Conservation (phyloP, 1,140 invertebrate genomes). For the Dendroctonus valens region DNA sequence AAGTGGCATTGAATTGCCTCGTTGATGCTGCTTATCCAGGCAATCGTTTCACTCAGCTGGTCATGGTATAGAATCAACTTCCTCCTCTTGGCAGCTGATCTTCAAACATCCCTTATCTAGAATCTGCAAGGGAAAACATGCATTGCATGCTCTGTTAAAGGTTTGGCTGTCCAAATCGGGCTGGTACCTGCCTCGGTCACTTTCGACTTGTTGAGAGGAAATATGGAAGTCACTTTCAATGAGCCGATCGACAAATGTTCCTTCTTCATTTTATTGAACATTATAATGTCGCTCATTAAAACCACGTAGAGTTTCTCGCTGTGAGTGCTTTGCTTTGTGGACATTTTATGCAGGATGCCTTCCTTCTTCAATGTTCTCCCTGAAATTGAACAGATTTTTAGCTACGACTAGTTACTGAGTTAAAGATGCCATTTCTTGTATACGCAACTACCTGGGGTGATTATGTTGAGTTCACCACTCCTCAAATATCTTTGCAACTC, state of each 20-base stretch:
- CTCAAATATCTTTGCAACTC: constrained; percentile 64
- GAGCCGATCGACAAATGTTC: constrained; percentile 48
- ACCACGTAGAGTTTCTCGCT: constrained; percentile 54
- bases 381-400: constrained; percentile 42
- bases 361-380: constrained; percentile 69
- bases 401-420: too few relatives aligned
- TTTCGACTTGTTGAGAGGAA: constrained; percentile 63
- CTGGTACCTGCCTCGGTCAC: constrained; percentile 51
- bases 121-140: constrained; percentile 24
- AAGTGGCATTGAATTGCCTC: constrained; percentile 57
- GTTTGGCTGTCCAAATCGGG: not conserved
- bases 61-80: constrained; percentile 59
- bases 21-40: constrained; percentile 58
- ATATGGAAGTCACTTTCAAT: constrained; percentile 58
- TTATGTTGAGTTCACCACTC: constrained; percentile 61
- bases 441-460: constrained; percentile 58
- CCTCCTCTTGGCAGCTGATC: constrained; percentile 58
- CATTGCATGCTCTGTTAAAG: constrained; percentile 1
- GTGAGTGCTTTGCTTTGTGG: constrained; percentile 48
- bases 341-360: constrained; percentile 67
- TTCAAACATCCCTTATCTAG: constrained; percentile 50
- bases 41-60: constrained; percentile 53
- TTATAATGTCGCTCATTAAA: constrained; percentile 59
- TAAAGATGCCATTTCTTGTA: too few relatives aligned
- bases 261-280: constrained; percentile 61